Percentiles rank a stretch among this genome's conserved stretches.
These are phyloP conservation scores for Cercocebus atys DNA, from an alignment of 2,113 vertebrate genomes.

Conservation along the genomic window DNA sequence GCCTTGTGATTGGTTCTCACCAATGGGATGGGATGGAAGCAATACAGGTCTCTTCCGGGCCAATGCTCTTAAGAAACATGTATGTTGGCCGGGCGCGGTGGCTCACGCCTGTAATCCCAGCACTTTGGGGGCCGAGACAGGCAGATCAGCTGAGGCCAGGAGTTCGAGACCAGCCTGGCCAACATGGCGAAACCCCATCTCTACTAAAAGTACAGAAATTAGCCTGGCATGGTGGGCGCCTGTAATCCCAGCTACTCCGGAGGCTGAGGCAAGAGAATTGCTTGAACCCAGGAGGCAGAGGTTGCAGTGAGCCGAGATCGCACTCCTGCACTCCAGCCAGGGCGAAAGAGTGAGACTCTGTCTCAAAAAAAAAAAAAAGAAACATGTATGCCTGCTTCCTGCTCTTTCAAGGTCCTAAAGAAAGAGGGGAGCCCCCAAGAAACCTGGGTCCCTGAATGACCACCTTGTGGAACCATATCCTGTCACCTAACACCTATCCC, in stretches of 20 bases:
- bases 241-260: neutral
- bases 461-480: neutral
- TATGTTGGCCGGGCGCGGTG: rapidly evolving
- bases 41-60: neutral
- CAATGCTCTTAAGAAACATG: neutral
- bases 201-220: neutral
- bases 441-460: neutral
- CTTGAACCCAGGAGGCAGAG: neutral
- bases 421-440: neutral
- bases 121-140: neutral
- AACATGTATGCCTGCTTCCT: neutral
- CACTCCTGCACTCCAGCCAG: neutral
- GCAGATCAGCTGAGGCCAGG: neutral
- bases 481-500: too few species aligned
- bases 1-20: neutral
- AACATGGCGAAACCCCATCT: neutral
- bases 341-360: neutral
- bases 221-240: neutral
- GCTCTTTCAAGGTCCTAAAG: neutral
- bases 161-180: neutral
- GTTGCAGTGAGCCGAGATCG: neutral
- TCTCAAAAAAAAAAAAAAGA: neutral
- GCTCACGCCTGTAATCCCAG: neutral
- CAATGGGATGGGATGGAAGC: neutral
- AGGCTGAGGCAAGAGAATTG: neutral